Evolutionary conservation across 2,113 vertebrate species (phyloP).

Genomic region (Alligator mississippiensis): DNA sequence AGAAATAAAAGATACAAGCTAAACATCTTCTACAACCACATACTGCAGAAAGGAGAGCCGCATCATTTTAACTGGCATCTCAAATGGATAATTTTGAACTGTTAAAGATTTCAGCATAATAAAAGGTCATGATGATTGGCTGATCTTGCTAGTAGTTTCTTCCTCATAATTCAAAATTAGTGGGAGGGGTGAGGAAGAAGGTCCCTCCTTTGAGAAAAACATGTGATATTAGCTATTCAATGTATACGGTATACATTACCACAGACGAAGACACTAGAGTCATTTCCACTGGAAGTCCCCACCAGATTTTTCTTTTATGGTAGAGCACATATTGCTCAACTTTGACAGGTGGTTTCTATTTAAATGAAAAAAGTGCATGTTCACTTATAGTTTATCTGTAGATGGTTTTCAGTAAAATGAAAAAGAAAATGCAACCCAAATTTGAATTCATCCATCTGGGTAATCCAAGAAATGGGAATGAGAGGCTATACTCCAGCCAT

Average conservation of each 20-base stretch:
- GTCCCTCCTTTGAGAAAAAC: neutral
- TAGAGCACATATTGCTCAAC: neutral
- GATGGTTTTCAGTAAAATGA: slow-evolving; percentile 10
- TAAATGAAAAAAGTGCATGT: slow-evolving; percentile 23
- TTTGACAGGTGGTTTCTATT: neutral
- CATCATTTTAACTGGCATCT: neutral
- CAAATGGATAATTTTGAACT: neutral
- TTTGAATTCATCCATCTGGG: slow-evolving; percentile 12
- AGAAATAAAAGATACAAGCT: neutral
- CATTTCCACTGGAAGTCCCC: neutral
- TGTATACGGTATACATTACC: neutral
- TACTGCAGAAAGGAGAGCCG: neutral
- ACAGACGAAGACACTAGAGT: neutral
- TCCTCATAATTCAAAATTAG: neutral
- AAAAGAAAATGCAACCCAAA: slow-evolving; percentile 41
- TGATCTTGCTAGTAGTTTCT: neutral
- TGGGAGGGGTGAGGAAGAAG: accelerated
- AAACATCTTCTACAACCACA: neutral
- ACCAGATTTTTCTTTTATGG: neutral
- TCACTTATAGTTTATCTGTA: slow-evolving; percentile 30
- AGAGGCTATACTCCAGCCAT: neutral
- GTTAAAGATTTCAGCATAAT: neutral
- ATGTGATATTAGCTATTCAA: neutral
- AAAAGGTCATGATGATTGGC: neutral
- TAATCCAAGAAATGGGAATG: slow-evolving; percentile 22